phyloP scores from a whole-genome alignment of 1,140 invertebrate genomes.

The Cydia pomonella region DNA sequence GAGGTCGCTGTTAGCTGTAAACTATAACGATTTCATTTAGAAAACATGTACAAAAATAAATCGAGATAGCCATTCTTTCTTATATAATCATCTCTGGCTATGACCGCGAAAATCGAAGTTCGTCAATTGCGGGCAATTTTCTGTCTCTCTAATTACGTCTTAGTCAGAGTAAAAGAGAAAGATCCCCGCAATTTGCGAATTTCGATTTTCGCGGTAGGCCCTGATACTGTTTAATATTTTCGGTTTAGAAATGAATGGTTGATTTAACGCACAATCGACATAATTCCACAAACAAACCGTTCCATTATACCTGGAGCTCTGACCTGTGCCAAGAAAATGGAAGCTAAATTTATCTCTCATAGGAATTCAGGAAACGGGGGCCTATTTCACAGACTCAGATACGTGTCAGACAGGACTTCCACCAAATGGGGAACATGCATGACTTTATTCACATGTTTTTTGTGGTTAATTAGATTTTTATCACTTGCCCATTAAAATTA shows the following conservation, averaged over 20 bases:
- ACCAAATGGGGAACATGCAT: background rate
- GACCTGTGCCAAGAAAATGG: conserved; percentile 5
- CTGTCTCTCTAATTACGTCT: no score
- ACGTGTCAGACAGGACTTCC: background rate
- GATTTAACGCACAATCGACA: background rate
- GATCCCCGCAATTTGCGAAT: no score
- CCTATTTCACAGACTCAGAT: conserved; percentile 8
- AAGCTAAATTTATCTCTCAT: background rate
- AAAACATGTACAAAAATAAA: no score
- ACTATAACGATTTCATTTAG: no score
- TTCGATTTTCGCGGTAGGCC: no score
- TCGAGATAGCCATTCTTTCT: no score
- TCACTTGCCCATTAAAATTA: no score
- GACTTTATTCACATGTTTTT: background rate
- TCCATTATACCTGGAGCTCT: background rate
- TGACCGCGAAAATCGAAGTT: no score
- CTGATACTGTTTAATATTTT: background rate
- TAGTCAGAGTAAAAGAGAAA: no score
- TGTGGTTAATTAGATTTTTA: background rate
- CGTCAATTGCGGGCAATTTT: no score
- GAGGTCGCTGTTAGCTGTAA: no score
- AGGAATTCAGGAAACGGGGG: conserved; percentile 17
- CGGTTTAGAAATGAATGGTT: background rate
- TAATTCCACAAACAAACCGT: background rate
- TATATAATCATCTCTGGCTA: background rate